A percentile compares a stretch with the other conserved stretches of the same genome.
These are phyloP conservation scores for Rhinatrema bivittatum DNA, from an alignment of 2,797 vertebrate species.

Conservation along the genomic window DNA sequence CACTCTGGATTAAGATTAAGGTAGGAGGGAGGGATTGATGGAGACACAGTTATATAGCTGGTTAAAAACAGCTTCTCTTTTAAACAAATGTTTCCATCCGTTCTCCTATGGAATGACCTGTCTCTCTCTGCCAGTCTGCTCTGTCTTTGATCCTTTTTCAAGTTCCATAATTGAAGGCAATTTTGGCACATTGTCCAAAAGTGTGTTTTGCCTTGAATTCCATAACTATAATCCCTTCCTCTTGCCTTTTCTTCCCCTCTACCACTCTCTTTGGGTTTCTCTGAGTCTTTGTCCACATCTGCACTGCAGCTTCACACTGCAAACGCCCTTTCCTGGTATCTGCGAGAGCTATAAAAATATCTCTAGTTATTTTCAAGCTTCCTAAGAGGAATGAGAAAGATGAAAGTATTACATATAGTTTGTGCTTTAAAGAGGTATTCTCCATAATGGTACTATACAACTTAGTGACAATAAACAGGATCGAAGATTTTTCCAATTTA, in stretches of 20 bases:
- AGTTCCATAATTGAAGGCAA: not conserved
- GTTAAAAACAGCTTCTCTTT: not conserved
- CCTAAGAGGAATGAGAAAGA: no score
- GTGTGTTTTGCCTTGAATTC: not conserved
- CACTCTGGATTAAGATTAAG: no score
- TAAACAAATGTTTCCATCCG: not conserved
- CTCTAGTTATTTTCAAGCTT: no score
- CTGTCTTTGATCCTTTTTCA: not conserved
- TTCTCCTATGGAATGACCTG: not conserved
- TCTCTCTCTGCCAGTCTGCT: accelerated
- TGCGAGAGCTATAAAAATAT: no score
- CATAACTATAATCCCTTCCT: not conserved
- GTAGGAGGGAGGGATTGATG: no score
- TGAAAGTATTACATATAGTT: no score
- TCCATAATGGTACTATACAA: no score
- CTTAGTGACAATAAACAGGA: no score
- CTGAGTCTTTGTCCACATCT: not conserved
- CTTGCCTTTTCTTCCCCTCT: no score
- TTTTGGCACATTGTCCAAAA: not conserved
- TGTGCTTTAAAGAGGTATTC: no score
- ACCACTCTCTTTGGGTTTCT: no score
- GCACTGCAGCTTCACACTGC: not conserved
- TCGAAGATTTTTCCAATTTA: no score
- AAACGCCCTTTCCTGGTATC: accelerated
- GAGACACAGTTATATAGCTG: not conserved